A percentile compares a stretch with the other conserved stretches of the same genome.
These are phyloP conservation scores for Actias luna DNA, from an alignment of 2,888 invertebrate genomes.

Conservation along the genomic window DNA sequence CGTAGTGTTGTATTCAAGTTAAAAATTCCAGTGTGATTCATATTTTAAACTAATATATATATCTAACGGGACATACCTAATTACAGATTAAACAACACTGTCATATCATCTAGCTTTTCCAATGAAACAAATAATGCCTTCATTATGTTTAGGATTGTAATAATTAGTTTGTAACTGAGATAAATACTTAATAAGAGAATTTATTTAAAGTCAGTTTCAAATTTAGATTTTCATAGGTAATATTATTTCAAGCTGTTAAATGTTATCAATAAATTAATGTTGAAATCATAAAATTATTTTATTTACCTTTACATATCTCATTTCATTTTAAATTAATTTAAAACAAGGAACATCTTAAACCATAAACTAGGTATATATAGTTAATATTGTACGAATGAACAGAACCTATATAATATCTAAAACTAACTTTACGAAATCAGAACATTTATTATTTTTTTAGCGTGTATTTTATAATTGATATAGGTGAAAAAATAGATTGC, in stretches of 20 bases:
- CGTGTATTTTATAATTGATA: too few relatives aligned
- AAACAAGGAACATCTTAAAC: not conserved
- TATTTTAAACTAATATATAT: conserved; percentile 10
- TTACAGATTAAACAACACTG: conserved; percentile 5
- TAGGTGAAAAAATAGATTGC: too few relatives aligned
- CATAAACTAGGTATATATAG: too few relatives aligned
- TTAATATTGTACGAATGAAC: too few relatives aligned
- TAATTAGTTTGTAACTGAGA: conserved; percentile 13
- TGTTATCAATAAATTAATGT: conserved; percentile 35
- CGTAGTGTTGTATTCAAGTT: not conserved
- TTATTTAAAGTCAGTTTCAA: conserved; percentile 33
- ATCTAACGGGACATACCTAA: conserved; percentile 1
- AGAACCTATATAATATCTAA: too few relatives aligned
- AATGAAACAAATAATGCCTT: conserved; percentile 14
- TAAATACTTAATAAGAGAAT: conserved; percentile 34
- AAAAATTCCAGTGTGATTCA: conserved; percentile 9
- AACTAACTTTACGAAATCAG: too few relatives aligned
- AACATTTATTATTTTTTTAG: too few relatives aligned
- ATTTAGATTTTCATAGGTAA: conserved; percentile 39
- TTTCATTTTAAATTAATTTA: not conserved
- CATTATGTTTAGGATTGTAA: conserved; percentile 12
- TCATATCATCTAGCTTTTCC: conserved; percentile 19
- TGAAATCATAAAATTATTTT: conserved; percentile 33
- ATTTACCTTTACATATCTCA: conserved; percentile 11
- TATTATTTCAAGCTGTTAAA: conserved; percentile 40